These are phyloP conservation scores for Solenopsis invicta DNA, from an alignment of 1,140 invertebrate genomes.

Conservation along the genomic window DNA sequence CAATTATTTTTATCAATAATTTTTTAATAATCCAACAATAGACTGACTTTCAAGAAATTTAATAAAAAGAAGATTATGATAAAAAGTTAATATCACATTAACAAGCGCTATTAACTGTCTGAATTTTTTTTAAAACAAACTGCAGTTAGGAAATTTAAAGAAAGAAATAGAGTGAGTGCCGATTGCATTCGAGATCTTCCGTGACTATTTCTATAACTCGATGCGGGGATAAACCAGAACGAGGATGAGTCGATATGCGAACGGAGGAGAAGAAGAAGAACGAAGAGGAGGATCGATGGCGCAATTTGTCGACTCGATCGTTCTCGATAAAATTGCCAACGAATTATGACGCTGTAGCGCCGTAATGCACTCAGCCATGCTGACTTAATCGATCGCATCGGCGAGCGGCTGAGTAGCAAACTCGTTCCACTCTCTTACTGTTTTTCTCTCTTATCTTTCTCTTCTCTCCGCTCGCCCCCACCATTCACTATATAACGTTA, in stretches of 20 bases:
- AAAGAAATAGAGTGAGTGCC: not conserved
- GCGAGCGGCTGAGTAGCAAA: constrained; percentile 56
- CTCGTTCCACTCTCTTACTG: constrained; percentile 24
- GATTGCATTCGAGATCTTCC: not conserved
- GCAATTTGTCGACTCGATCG: constrained; percentile 63
- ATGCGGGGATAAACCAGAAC: constrained; percentile 3
- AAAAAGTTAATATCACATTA: not conserved
- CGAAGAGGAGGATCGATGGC: constrained; percentile 46
- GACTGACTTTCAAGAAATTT: not conserved
- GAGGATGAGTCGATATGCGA: constrained; percentile 24
- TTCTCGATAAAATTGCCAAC: constrained; percentile 61
- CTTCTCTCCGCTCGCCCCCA: not conserved
- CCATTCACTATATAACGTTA: constrained; percentile 4
- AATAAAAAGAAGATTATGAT: not conserved
- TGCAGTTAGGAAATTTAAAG: not conserved
- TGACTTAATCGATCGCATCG: constrained; percentile 64
- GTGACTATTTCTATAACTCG: constrained; percentile 2
- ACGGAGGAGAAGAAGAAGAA: not conserved
- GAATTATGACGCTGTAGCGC: constrained; percentile 55
- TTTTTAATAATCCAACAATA: not conserved
- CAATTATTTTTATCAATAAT: not conserved
- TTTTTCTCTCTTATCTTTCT: constrained; percentile 20
- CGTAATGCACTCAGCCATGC: constrained; percentile 58
- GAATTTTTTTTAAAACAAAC: not conserved
- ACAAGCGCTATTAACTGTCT: not conserved